Evolutionary conservation across 2,113 vertebrate species (phyloP), one percentile per base, ranked within the genome.

Genomic region (Nanorana parkeri): DNA sequence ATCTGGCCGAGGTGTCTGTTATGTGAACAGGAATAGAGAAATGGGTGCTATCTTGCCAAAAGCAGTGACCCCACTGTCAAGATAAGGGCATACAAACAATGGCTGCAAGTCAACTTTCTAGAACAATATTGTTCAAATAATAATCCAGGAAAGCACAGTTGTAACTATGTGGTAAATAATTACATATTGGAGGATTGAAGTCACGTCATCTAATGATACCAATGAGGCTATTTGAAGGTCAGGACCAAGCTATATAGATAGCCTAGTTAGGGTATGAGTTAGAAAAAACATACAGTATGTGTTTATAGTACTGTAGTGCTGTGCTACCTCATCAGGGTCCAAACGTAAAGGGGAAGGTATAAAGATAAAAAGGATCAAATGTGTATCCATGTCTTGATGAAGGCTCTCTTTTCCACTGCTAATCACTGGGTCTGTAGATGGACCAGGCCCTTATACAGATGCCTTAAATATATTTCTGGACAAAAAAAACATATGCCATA

Each of bases 1-100:
- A 29, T 74, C 55, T 74, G 55, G 72, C 72, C 19, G 32, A 17
- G 55, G 26, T 60, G n/a, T 28, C 55, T 74, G 71, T 74, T 74
- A 58, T 74, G 20, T 58, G 54, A 75, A n/a, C n/a, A 29, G 10
- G 13, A 75, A 65, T 13, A 23, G 28, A 47, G 41, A 47, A n/a
- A 65, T 13, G 41, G 28, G 52, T 41, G 52, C 56, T 68, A 68
- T 36, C 21, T 55, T 68, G 51, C 54, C 64, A 54, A 79, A 56
- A 2, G 28, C n/a, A 56, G 23, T 68, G 24, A 26, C 51, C 64
- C 32, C 55, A 58, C 56, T 13, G 68, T 47, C 19, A 19, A n/a
- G 65, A 79, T 68, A 56, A 47, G 51, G 15, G 21, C 23, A 58
- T 56, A 36, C 55, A 41, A 56, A 58, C 65, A 52, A 64, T 51